Conservation (phyloP, 2,888 invertebrate genomes). For the Agapostemon virescens region DNA sequence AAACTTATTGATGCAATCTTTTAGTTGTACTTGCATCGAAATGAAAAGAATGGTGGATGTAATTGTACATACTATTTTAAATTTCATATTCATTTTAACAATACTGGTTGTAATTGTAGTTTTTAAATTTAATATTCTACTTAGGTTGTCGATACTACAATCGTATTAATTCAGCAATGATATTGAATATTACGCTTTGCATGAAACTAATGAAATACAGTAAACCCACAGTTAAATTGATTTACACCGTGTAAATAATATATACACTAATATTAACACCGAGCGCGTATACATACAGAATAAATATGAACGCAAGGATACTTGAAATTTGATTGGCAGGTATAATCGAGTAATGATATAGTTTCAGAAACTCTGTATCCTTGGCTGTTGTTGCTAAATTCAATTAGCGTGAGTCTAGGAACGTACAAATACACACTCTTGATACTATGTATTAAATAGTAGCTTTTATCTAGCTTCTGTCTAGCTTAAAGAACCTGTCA, state of each 20-base stretch:
- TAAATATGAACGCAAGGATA: background rate
- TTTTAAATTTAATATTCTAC: background rate
- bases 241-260: background rate
- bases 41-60: no score
- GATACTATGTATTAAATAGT: background rate
- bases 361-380: background rate
- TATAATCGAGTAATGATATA: background rate
- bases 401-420: background rate
- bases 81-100: background rate
- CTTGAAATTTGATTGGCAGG: constrained; percentile 5
- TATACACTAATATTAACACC: background rate
- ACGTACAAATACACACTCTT: background rate
- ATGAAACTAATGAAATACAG: background rate
- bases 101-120: background rate
- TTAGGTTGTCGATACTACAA: background rate
- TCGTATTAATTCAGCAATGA: background rate
- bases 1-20: no score
- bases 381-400: background rate
- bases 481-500: background rate
- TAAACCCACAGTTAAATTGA: background rate
- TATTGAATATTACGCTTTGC: background rate
- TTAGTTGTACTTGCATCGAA: background rate
- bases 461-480: background rate
- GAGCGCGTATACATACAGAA: background rate
- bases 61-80: no score